These are phyloP conservation scores for Pocota personata DNA, from an alignment of 2,888 invertebrate genomes.

Conservation along the genomic window DNA sequence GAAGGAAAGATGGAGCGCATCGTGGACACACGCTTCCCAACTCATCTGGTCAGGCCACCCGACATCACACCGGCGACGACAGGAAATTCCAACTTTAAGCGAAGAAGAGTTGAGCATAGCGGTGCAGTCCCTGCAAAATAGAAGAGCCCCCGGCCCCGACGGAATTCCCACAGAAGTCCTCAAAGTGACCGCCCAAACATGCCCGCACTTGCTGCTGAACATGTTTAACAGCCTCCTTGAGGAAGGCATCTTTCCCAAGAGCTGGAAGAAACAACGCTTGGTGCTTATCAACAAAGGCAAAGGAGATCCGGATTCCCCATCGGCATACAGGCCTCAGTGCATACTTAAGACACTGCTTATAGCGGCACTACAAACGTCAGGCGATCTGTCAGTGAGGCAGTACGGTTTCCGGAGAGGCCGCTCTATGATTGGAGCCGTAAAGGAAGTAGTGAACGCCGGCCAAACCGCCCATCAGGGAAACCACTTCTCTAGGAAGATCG, in stretches of 20 bases:
- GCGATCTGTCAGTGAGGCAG: too few species aligned
- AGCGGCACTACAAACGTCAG: too few species aligned
- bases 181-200: constrained; percentile 5
- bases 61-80: neutral
- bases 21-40: neutral
- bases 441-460: too few species aligned
- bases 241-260: constrained; percentile 24
- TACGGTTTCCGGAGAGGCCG: too few species aligned
- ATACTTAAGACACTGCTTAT: constrained; percentile 11
- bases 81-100: neutral
- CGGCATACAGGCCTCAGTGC: constrained; percentile 29
- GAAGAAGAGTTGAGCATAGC: neutral
- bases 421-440: too few species aligned
- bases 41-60: neutral
- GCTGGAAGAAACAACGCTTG: constrained; percentile 42
- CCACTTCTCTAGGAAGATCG: too few species aligned
- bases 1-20: neutral
- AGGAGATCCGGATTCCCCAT: constrained; percentile 26
- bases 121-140: neutral
- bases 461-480: too few species aligned
- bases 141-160: constrained; percentile 35
- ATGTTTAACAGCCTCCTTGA: constrained; percentile 34
- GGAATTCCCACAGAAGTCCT: constrained; percentile 47
- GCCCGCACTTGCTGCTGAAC: constrained; percentile 9
- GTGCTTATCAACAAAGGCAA: constrained; percentile 45